A percentile compares a stretch with the other conserved stretches of the same genome.
phyloP scores from a whole-genome alignment of 2,888 invertebrate species.

The Linnaemya vulpina region DNA sequence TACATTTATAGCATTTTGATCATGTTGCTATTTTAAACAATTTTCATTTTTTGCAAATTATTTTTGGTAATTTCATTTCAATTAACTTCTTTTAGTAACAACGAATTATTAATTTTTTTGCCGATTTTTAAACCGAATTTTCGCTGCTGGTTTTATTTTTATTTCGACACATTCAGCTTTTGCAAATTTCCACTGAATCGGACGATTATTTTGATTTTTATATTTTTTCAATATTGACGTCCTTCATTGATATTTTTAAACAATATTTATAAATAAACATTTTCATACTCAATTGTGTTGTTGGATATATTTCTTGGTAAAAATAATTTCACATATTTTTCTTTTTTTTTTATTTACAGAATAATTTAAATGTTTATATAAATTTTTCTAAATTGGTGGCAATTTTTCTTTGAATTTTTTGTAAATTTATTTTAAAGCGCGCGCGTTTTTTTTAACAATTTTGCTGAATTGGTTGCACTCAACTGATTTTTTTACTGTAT shows the following conservation, averaged over 20 bases:
- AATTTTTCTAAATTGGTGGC: background rate
- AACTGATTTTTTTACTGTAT: conserved; percentile 33
- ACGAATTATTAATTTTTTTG: background rate
- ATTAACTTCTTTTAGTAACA: background rate
- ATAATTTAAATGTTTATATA: background rate
- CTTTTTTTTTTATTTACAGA: background rate
- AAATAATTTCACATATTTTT: conserved; percentile 6
- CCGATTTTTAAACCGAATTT: background rate
- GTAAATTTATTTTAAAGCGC: conserved; percentile 24
- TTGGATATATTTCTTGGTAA: background rate
- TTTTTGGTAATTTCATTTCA: conserved; percentile 18
- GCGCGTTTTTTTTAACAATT: conserved; percentile 39
- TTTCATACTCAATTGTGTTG: conserved; percentile 36
- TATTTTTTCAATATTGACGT: conserved; percentile 59
- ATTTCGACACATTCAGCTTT: background rate
- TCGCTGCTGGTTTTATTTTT: background rate
- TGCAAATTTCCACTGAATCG: background rate
- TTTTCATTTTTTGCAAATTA: conserved; percentile 26
- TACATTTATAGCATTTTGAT: conserved; percentile 11
- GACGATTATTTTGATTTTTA: conserved; percentile 5
- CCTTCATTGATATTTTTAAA: conserved; percentile 75
- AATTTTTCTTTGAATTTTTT: background rate
- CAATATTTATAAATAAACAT: conserved; percentile 71
- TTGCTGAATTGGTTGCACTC: conserved; percentile 31
- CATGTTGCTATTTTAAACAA: conserved; percentile 52